phyloP scores from a whole-genome alignment of 2,888 invertebrate genomes.

The Tetheella fluctuosa region DNA sequence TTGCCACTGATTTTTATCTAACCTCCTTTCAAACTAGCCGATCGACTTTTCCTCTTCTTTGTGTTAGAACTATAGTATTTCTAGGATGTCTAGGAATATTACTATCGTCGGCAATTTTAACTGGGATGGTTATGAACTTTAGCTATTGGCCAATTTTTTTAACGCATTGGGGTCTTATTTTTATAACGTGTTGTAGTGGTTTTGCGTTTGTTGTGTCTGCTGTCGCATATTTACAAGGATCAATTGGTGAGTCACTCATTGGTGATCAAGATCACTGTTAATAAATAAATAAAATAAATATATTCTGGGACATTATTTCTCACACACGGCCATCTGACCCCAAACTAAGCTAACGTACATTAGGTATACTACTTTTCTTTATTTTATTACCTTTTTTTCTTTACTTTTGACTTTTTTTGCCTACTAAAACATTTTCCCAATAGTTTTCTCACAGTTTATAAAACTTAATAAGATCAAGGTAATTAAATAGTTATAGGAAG shows the following conservation, averaged over 20 bases:
- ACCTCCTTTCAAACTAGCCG: conserved; percentile 59
- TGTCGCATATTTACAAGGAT: conserved; percentile 46
- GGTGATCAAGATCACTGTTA: too few species aligned
- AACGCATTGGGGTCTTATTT: conserved; percentile 71
- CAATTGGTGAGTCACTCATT: conserved; percentile 57
- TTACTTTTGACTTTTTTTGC: not conserved
- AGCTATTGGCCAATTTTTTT: conserved; percentile 66
- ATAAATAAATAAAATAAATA: too few species aligned
- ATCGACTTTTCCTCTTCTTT: conserved; percentile 55
- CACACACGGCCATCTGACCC: too few species aligned
- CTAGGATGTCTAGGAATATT: conserved; percentile 56
- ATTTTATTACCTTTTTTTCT: too few species aligned
- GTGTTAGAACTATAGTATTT: conserved; percentile 55
- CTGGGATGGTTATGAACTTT: conserved; percentile 21
- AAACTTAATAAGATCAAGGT: too few species aligned
- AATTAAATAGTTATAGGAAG: not conserved
- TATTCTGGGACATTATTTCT: too few species aligned
- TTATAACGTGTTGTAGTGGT: conserved; percentile 57
- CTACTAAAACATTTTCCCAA: too few species aligned
- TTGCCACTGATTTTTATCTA: conserved; percentile 59
- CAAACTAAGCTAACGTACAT: too few species aligned
- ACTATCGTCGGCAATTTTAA: conserved; percentile 53
- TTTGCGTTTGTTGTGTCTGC: conserved; percentile 57
- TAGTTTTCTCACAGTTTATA: too few species aligned
- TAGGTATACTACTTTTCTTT: too few species aligned